Base-by-base conservation (phyloP, 2,888 invertebrate genomes). In the Oscheius myriophilus region DNA sequence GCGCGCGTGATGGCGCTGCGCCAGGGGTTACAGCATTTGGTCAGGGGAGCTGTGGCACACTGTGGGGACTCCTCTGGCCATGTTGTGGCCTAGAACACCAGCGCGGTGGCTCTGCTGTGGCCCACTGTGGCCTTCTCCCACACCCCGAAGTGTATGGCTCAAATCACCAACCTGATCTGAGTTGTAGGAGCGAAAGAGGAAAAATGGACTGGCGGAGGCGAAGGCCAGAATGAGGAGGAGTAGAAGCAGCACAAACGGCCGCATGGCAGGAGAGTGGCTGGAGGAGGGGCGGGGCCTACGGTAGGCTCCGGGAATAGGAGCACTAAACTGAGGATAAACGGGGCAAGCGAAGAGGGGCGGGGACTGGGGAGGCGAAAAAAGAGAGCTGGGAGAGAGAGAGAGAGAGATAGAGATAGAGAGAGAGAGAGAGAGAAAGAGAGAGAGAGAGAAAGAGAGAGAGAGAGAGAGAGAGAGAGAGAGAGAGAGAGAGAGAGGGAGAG, bases 121-220 rank as follows among this genome's bases (percentile, higher is more conserved):
- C n/a, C n/a, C n/a, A n/a, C n/a, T n/a, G n/a, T n/a, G n/a, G n/a
- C n/a, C n/a, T n/a, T n/a, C n/a, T n/a, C n/a, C n/a, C n/a, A n/a
- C n/a, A n/a, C n/a, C n/a, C n/a, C n/a, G n/a, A n/a, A n/a, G n/a
- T n/a, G n/a, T n/a, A n/a, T n/a, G n/a, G n/a, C n/a, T n/a, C n/a
- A n/a, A n/a, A n/a, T n/a, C n/a, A n/a, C n/a, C n/a, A n/a, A 33
- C 33, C 33, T 33, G 33, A 9, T 33, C 33, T 33, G 33, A 33
- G 33, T 33, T 33, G 33, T 3, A 33, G 33, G 33, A 33, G 33
- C 33, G 33, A 16, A 70, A 55, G 45, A 73, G 46, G 49, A 70
- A 63, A 61, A 73, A 70, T 46, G 73, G 70, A 58, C 68, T 68
- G 18, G 70, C 51, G 39, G 52, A 21, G 16, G 61, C 67, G 14